Evolutionary conservation across 2,113 vertebrate genomes (phyloP).

Genomic region (Meriones unguiculatus): DNA sequence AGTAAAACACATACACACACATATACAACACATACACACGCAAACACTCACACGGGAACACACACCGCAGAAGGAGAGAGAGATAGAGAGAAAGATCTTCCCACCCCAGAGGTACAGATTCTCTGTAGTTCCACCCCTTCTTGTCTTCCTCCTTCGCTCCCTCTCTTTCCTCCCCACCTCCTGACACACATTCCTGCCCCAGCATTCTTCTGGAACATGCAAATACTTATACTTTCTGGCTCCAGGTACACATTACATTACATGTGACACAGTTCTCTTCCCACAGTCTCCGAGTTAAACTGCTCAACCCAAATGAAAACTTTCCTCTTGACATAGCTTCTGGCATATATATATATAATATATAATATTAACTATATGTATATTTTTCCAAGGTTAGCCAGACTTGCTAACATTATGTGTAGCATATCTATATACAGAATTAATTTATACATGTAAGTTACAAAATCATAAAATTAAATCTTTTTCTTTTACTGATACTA

Average conservation of each 20-base stretch:
- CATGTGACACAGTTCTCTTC: not conserved
- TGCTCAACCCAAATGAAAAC: not conserved
- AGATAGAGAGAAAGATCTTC: not conserved
- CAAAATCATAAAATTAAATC: not conserved
- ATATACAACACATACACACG: not conserved
- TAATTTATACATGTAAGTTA: no score
- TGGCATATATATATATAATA: not conserved
- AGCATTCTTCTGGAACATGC: not conserved
- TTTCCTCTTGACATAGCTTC: not conserved
- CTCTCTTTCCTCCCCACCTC: rapidly evolving
- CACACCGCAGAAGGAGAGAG: no score
- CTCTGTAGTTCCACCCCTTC: not conserved
- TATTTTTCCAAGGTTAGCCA: no score
- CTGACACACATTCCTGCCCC: not conserved
- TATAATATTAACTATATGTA: no score
- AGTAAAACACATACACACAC: not conserved
- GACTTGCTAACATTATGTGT: no score
- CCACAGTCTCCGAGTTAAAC: not conserved
- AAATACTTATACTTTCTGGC: not conserved
- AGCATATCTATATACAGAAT: no score
- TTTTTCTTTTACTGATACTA: not conserved
- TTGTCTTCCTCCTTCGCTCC: not conserved
- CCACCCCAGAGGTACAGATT: not conserved
- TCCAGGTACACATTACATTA: not conserved
- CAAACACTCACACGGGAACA: not conserved